Conservation (phyloP, 2,113 vertebrate genomes). For the Corapipo altera region DNA sequence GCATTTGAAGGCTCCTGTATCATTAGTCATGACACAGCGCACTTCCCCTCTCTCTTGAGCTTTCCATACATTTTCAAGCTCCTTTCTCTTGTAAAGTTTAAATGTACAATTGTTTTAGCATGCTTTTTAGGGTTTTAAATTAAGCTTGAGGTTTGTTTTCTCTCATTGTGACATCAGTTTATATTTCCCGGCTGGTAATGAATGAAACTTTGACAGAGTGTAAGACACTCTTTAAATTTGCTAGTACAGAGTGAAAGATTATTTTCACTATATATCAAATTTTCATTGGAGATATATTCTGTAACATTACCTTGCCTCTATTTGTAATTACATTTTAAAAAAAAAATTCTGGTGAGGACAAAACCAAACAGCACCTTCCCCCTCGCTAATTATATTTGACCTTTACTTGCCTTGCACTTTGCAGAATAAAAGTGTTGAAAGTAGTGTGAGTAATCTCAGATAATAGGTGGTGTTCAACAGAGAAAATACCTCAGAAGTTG, state of each 20-base stretch:
- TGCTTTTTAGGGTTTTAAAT: not conserved
- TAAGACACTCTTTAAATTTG: not conserved
- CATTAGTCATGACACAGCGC: not conserved
- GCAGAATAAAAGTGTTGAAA: not conserved
- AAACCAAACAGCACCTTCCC: slow-evolving; percentile 31
- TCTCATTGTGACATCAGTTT: not conserved
- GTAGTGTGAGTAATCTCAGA: not conserved
- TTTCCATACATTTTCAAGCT: not conserved
- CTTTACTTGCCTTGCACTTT: slow-evolving; percentile 9
- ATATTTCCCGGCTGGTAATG: not conserved
- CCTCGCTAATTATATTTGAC: slow-evolving; percentile 44
- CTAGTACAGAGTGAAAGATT: not conserved
- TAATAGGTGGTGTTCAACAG: not conserved
- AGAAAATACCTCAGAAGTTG: slow-evolving; percentile 4
- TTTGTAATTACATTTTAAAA: not conserved
- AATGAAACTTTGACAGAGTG: not conserved
- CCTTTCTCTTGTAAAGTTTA: not conserved
- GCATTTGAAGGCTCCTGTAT: slow-evolving; percentile 28
- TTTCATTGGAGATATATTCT: not conserved
- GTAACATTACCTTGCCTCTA: not conserved
- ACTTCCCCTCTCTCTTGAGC: not conserved
- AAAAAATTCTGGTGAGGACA: not conserved
- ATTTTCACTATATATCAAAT: not conserved
- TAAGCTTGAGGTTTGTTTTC: not conserved
- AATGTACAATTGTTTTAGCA: not conserved